Base-by-base conservation (phyloP, 2,113 vertebrate species). In the Halcyon senegalensis region DNA sequence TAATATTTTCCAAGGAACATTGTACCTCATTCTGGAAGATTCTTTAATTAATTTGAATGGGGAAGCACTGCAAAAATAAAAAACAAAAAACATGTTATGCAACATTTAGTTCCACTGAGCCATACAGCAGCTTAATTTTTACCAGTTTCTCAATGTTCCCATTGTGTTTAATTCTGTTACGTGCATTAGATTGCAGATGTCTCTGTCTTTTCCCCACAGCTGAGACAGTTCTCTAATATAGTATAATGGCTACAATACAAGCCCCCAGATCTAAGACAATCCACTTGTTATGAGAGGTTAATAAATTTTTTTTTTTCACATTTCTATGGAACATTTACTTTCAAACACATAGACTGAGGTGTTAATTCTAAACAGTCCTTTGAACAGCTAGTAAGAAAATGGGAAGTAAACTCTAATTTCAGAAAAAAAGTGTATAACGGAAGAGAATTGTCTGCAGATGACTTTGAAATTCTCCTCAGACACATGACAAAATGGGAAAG, bases 11-110 rank as follows among this genome's bases (percentile, higher is more conserved):
- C 63, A 94, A 87, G 56, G 82, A 96, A 77, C 63, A 60, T 1
- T 94, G 46, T 74, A 91, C 72, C 80, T 97, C 90, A 51, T 94
- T 97, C 92, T 79, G 64, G 79, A 96, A 96, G 84, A 43, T 85
- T 95, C 94, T 78, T 91, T 97, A 97, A 96, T 97, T 96, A 96
- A 96, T 97, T 94, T 87, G 89, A 95, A 96, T 50, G 64, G 74
- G 72, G 59, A 94, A 96, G 74, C 70, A 51, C 50, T 69, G 77
- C 51, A 94, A 94, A 96, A 94, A 94, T 87, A 93, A 91, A 95
- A 90, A 94, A 63, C n/a, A 70, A 78, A 91, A 72, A 95, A 85
- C 68, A 46, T 37, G 83, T 91, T 89, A 95, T 84, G 96, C 96
- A 96, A 96, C 95, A 94, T 97, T 97, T 95, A 93, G 58, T 77